These are phyloP conservation scores for Apaloderma vittatum DNA, from an alignment of 2,113 vertebrate species.

Conservation along the genomic window DNA sequence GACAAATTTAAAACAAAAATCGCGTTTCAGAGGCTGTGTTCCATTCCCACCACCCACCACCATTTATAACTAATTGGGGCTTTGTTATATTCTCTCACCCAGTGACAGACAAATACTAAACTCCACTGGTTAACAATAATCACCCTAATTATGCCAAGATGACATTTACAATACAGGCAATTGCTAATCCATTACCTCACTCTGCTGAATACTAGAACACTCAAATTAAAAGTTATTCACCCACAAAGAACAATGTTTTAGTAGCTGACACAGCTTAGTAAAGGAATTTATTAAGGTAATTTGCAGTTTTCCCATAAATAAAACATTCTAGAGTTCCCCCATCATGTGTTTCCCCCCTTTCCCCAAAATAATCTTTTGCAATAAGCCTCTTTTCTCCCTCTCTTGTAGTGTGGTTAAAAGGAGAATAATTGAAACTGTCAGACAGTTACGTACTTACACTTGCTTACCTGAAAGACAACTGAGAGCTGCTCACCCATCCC, in stretches of 20 bases:
- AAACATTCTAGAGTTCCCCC: constrained; percentile 46
- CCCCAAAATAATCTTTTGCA: constrained; percentile 14
- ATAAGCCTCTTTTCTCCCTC: not conserved
- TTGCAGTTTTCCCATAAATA: constrained; percentile 72
- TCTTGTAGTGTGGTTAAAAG: not conserved
- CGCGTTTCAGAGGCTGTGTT: not conserved
- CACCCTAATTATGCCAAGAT: constrained; percentile 76
- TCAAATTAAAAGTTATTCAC: constrained; percentile 79
- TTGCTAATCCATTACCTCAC: constrained; percentile 78
- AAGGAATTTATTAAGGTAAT: constrained; percentile 76
- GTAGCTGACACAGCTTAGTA: constrained; percentile 71
- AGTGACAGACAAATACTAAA: constrained; percentile 76
- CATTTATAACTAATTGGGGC: constrained; percentile 64
- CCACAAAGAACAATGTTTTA: constrained; percentile 77
- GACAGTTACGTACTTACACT: not conserved
- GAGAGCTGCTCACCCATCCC: not conserved
- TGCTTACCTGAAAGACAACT: not conserved
- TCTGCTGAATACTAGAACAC: constrained; percentile 70
- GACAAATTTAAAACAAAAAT: constrained; percentile 22
- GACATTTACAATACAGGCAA: constrained; percentile 77
- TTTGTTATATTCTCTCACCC: constrained; percentile 70
- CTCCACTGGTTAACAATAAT: constrained; percentile 77
- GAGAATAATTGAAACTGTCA: constrained; percentile 21
- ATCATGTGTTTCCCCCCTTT: not conserved
- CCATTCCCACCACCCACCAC: constrained; percentile 50